phyloP scores from a whole-genome alignment of 2,113 vertebrate species.

The Gracilinanus agilis region DNA sequence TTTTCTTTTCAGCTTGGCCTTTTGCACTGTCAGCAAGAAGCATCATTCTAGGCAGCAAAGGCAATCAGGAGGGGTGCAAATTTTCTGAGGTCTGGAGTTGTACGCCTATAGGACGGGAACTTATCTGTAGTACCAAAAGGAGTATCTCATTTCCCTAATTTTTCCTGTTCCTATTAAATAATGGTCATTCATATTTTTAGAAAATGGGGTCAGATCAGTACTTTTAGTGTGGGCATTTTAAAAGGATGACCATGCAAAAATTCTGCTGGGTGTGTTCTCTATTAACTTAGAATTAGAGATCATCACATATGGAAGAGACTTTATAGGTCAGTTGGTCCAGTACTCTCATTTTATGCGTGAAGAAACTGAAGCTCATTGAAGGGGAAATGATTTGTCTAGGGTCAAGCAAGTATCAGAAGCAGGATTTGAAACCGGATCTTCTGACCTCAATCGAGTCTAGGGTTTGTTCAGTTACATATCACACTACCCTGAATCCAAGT shows the following conservation, averaged over 20 bases:
- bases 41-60: conserved; percentile 45
- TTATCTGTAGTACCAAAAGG: neutral
- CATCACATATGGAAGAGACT: neutral
- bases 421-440: neutral
- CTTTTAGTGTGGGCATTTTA: neutral
- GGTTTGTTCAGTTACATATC: neutral
- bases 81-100: neutral
- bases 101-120: neutral
- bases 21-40: conserved; percentile 11
- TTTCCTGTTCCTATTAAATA: neutral
- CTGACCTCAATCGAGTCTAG: neutral
- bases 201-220: neutral
- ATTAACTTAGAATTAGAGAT: neutral
- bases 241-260: neutral
- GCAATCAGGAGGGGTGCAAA: neutral
- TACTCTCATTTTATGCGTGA: neutral
- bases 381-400: neutral
- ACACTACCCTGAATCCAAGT: neutral
- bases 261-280: neutral
- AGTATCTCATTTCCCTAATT: neutral
- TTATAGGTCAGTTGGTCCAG: neutral
- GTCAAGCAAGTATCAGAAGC: neutral
- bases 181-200: neutral
- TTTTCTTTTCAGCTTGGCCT: neutral
- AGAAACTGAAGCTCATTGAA: neutral